phyloP scores from a whole-genome alignment of 2,113 vertebrate genomes.

The Gavialis gangeticus region DNA sequence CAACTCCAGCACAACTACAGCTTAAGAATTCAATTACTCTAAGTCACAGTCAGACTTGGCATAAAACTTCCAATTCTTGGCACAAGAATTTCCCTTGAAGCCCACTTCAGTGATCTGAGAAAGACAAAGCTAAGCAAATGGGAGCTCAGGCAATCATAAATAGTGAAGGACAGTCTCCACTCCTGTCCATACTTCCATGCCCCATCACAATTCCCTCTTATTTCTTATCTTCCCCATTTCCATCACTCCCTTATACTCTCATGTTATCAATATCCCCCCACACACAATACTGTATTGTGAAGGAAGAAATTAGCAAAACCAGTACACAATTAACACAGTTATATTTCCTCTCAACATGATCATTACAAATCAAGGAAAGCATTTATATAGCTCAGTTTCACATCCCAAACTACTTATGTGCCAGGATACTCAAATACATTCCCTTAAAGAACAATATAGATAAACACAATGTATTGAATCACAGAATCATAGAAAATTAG shows the following conservation, averaged over 20 bases:
- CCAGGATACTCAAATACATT: not conserved
- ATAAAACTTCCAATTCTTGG: constrained; percentile 46
- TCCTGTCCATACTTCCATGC: accelerated
- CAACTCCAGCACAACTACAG: constrained; percentile 66
- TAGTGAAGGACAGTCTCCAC: not conserved
- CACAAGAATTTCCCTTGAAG: constrained; percentile 47
- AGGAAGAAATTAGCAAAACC: not conserved
- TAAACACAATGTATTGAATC: not conserved
- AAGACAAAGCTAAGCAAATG: constrained; percentile 11
- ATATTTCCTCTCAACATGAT: not conserved
- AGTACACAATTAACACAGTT: not conserved
- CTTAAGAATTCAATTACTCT: constrained; percentile 40
- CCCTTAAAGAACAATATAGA: not conserved
- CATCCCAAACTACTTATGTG: not conserved
- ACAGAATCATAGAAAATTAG: too few relatives aligned
- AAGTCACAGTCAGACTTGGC: constrained; percentile 37
- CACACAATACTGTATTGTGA: not conserved
- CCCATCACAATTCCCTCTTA: not conserved
- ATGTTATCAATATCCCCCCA: not conserved
- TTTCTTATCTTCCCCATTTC: not conserved
- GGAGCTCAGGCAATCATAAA: not conserved
- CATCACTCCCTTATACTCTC: not conserved
- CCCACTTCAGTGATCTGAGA: not conserved
- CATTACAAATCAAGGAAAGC: not conserved
- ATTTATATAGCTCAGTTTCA: not conserved